Conservation (phyloP, 2,797 vertebrate genomes). For the Dendrocincla tyrannina region DNA sequence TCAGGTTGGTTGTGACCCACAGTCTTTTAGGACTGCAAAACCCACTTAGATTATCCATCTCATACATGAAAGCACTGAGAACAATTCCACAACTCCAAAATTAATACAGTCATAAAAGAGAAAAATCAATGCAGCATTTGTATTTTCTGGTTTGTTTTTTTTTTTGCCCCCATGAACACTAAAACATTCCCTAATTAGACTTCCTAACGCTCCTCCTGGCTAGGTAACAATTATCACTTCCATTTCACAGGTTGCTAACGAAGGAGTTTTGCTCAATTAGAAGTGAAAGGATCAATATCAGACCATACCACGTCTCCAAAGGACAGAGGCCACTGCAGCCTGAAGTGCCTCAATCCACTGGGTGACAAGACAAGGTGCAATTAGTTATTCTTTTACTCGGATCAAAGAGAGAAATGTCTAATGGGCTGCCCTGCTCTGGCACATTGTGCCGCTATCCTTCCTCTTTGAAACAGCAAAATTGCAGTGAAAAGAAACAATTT, state of each 20-base stretch:
- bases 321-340: not conserved
- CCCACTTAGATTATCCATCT: not conserved
- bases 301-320: not conserved
- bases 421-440: not conserved
- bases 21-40: not conserved
- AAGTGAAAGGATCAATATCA: not conserved
- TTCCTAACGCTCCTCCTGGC: not conserved
- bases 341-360: not conserved
- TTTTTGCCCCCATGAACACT: not conserved
- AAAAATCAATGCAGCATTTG: conserved; percentile 13
- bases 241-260: not conserved
- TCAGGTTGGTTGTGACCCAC: not conserved
- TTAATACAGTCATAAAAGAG: not conserved
- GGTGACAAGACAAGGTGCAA: not conserved
- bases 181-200: not conserved
- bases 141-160: not conserved
- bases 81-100: not conserved
- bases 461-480: not conserved
- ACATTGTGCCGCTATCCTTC: not conserved
- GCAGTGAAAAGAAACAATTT: conserved; percentile 34
- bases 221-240: not conserved
- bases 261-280: not conserved
- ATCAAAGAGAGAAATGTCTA: conserved; percentile 19
- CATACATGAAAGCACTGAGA: not conserved
- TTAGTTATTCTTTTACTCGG: not conserved